These are phyloP conservation scores for Perizoma affinitatum DNA, from an alignment of 2,888 invertebrate species.

Conservation along the genomic window DNA sequence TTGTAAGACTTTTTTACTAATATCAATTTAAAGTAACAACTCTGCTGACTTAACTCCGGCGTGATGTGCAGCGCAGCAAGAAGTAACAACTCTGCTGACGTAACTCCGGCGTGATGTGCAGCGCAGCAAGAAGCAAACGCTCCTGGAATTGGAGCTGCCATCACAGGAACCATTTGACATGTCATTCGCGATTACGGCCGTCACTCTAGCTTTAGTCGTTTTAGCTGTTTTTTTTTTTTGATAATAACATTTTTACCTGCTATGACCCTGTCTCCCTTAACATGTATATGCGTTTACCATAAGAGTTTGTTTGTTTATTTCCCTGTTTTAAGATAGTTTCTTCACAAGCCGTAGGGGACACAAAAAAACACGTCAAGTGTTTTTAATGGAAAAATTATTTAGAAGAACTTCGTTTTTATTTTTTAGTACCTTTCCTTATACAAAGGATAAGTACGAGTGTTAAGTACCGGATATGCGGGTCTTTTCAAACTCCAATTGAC, in stretches of 20 bases:
- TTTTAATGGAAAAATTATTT: too few relatives aligned
- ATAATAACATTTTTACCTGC: background rate
- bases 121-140: slow-evolving; percentile 28
- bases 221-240: background rate
- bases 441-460: slow-evolving; percentile 3
- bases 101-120: slow-evolving; percentile 35
- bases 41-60: slow-evolving; percentile 29
- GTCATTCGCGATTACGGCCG: slow-evolving; percentile 30
- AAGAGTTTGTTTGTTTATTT: too few relatives aligned
- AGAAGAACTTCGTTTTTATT: background rate
- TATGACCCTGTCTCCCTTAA: too few relatives aligned
- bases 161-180: slow-evolving; percentile 34
- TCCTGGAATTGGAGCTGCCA: slow-evolving; percentile 32
- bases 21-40: slow-evolving; percentile 17
- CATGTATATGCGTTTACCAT: too few relatives aligned
- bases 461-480: slow-evolving; percentile 28
- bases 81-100: slow-evolving; percentile 30
- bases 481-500: slow-evolving; percentile 33
- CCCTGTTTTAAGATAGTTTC: too few relatives aligned
- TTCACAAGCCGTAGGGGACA: too few relatives aligned
- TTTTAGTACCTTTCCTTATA: slow-evolving; percentile 5
- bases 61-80: slow-evolving; percentile 34
- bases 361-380: too few relatives aligned
- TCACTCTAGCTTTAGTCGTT: slow-evolving; percentile 2
- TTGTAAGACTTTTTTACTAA: too few relatives aligned